Conservation (phyloP, 2,113 vertebrate species). For the Syngnathus typhle region DNA sequence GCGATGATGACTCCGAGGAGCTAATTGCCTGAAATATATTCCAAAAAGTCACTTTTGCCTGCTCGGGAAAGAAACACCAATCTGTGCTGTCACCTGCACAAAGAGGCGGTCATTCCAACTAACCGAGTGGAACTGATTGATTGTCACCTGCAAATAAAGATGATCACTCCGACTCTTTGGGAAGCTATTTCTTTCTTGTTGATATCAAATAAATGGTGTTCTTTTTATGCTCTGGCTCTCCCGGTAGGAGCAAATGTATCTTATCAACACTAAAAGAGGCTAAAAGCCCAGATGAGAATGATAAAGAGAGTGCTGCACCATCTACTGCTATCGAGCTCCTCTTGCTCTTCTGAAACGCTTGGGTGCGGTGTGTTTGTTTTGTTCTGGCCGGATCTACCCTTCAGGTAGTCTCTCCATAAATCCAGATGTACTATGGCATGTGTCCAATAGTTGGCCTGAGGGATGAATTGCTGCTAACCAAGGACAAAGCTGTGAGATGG, state of each 20-base stretch:
- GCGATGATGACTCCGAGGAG: constrained; percentile 32
- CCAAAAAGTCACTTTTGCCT: constrained; percentile 20
- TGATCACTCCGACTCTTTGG: constrained; percentile 15
- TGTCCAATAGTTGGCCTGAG: neutral
- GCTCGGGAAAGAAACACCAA: constrained; percentile 21
- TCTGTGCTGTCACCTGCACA: neutral
- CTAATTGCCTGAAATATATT: constrained; percentile 46
- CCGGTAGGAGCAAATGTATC: constrained; percentile 32
- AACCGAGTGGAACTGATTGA: constrained; percentile 8
- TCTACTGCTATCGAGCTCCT: constrained; percentile 15
- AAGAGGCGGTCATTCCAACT: constrained; percentile 32
- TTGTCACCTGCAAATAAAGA: constrained; percentile 33
- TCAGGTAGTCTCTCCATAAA: neutral
- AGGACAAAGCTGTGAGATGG: constrained; percentile 2
- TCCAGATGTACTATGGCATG: neutral
- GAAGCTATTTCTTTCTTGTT: constrained; percentile 36
- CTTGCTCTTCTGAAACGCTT: constrained; percentile 43
- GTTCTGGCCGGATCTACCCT: constrained; percentile 7
- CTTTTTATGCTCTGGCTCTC: constrained; percentile 26
- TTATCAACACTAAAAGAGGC: constrained; percentile 47
- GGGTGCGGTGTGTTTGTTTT: constrained; percentile 22
- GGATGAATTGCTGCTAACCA: constrained; percentile 17
- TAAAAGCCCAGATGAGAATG: neutral
- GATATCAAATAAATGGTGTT: constrained; percentile 31
- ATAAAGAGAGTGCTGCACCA: neutral